Evolutionary conservation across 2,113 vertebrate species (phyloP).

Genomic region (Anhinga rufa): DNA sequence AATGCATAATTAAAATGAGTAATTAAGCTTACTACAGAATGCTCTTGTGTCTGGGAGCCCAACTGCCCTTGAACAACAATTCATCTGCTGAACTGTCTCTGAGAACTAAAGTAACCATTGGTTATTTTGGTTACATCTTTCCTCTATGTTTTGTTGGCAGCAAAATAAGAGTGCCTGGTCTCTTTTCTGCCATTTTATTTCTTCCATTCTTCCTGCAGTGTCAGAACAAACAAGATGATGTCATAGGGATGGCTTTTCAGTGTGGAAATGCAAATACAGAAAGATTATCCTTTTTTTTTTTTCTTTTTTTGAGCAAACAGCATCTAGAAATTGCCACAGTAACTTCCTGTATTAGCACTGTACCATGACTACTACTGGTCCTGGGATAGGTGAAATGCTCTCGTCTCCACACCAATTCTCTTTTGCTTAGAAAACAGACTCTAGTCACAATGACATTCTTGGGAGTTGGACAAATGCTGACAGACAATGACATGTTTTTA

Average conservation of each 20-base stretch:
- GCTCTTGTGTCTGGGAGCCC: slow-evolving; percentile 41
- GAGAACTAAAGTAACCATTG: slow-evolving; percentile 39
- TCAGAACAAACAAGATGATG: slow-evolving; percentile 38
- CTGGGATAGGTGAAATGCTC: not conserved
- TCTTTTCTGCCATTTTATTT: slow-evolving; percentile 21
- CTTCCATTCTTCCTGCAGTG: slow-evolving; percentile 6
- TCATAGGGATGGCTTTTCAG: slow-evolving; percentile 13
- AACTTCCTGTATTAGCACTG: not conserved
- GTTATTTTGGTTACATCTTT: slow-evolving; percentile 36
- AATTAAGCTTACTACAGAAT: slow-evolving; percentile 56
- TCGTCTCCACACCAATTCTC: not conserved
- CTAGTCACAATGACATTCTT: not conserved
- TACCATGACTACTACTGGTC: not conserved
- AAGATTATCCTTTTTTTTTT: not conserved
- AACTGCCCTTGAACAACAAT: slow-evolving; percentile 34
- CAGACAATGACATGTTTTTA: not conserved
- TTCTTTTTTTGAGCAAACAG: not conserved
- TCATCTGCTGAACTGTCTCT: slow-evolving; percentile 31
- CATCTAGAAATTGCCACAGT: not conserved
- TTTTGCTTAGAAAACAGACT: not conserved
- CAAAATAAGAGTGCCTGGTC: not conserved
- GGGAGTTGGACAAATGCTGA: not conserved
- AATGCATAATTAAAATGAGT: slow-evolving; percentile 60
- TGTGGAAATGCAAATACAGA: not conserved
- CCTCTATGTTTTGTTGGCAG: not conserved